phyloP scores from a whole-genome alignment of 2,797 vertebrate genomes.

The Cuculus canorus region DNA sequence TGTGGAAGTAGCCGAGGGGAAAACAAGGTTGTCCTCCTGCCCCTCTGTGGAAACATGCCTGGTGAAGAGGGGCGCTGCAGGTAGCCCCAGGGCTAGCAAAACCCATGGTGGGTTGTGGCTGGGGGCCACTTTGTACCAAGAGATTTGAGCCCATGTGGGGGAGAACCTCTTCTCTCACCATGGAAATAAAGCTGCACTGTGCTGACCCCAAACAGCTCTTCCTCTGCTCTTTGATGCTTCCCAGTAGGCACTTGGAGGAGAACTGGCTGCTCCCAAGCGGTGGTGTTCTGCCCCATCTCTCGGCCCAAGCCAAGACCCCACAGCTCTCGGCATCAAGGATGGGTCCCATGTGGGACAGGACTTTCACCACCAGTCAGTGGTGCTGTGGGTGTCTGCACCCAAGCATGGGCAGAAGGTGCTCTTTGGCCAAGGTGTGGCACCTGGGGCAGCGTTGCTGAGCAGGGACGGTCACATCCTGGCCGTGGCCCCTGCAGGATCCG shows the following conservation, averaged over 20 bases:
- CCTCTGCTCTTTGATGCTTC: not conserved
- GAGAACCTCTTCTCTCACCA: not conserved
- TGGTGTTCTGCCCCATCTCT: not conserved
- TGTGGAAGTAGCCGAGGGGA: not conserved
- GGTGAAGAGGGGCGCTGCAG: not conserved
- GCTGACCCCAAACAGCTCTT: not conserved
- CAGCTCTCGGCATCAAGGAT: not conserved
- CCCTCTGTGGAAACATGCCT: not conserved
- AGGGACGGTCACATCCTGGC: not conserved
- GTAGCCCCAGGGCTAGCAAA: not conserved
- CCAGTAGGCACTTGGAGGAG: not conserved
- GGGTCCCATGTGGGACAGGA: not conserved
- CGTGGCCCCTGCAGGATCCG: fast-evolving
- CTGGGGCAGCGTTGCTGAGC: not conserved
- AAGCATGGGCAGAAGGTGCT: not conserved
- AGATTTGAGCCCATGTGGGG: not conserved
- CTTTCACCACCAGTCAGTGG: not conserved
- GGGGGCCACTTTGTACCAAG: not conserved
- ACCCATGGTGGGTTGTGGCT: not conserved
- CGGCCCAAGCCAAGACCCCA: not conserved
- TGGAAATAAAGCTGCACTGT: slow-evolving; percentile 68
- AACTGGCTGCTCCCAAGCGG: fast-evolving
- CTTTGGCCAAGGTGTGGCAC: not conserved
- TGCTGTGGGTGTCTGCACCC: fast-evolving
- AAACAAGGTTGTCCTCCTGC: not conserved